Conservation (phyloP, 2,888 invertebrate genomes). For the Ornithoptera priamus region DNA sequence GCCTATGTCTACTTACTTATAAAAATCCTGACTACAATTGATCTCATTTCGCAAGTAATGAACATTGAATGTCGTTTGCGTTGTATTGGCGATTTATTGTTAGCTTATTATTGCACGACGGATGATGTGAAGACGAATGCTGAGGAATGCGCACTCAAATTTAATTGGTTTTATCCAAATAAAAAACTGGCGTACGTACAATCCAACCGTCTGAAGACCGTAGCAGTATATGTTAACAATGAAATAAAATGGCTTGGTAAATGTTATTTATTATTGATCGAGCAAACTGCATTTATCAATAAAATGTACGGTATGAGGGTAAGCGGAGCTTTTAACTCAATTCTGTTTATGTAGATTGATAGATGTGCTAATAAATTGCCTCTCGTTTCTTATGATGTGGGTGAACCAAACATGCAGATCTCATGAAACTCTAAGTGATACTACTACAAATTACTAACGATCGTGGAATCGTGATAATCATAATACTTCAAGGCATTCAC, state of each 20-base stretch:
- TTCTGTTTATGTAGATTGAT: not conserved
- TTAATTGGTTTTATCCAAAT: conserved; percentile 47
- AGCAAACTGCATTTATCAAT: conserved; percentile 61
- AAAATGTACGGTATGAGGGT: conserved; percentile 64
- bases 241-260: conserved; percentile 49
- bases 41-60: conserved; percentile 56
- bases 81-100: conserved; percentile 47
- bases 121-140: conserved; percentile 20
- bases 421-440: too few relatives aligned
- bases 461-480: not conserved
- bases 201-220: conserved; percentile 28
- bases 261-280: conserved; percentile 58
- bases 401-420: too few relatives aligned
- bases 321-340: conserved; percentile 34
- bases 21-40: conserved; percentile 58
- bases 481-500: not conserved
- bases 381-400: too few relatives aligned
- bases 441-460: too few relatives aligned
- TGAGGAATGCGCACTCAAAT: conserved; percentile 41
- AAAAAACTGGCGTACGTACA: conserved; percentile 4
- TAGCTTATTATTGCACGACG: conserved; percentile 40
- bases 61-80: conserved; percentile 54
- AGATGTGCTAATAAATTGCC: too few relatives aligned
- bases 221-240: conserved; percentile 31
- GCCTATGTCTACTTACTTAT: conserved; percentile 56